phyloP scores from a whole-genome alignment of 2,797 vertebrate genomes.

The Crossoptilon crossoptilon region DNA sequence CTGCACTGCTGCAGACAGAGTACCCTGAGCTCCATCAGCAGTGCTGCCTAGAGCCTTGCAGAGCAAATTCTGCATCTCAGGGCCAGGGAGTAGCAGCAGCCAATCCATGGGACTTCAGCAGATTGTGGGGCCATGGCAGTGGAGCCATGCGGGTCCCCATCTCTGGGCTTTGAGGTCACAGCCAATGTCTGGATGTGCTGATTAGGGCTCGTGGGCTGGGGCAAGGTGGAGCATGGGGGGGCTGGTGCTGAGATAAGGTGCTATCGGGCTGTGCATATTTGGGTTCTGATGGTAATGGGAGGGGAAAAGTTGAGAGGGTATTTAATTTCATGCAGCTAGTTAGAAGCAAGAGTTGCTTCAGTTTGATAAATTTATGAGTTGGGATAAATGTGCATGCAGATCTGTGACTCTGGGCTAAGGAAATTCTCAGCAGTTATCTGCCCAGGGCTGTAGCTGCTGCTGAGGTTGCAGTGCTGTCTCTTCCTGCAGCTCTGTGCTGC shows the following conservation, averaged over 20 bases:
- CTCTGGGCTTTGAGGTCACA: not conserved
- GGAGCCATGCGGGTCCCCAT: not conserved
- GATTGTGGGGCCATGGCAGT: not conserved
- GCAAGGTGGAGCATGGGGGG: not conserved
- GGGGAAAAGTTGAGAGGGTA: rapidly evolving
- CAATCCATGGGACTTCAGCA: not conserved
- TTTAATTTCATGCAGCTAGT: not conserved
- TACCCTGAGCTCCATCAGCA: too few relatives aligned
- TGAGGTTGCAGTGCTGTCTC: slow-evolving; percentile 15
- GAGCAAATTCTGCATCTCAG: not conserved
- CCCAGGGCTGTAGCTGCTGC: not conserved
- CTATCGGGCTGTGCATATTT: slow-evolving; percentile 8
- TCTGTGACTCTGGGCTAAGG: not conserved
- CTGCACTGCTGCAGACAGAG: not conserved
- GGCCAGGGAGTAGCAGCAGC: not conserved
- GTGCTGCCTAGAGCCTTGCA: not conserved
- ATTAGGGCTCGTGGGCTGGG: not conserved
- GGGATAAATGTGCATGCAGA: not conserved
- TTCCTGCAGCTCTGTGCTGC: rapidly evolving
- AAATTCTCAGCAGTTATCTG: slow-evolving; percentile 14
- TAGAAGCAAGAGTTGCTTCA: not conserved
- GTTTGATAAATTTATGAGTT: not conserved
- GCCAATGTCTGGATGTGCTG: not conserved
- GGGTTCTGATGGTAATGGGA: rapidly evolving
- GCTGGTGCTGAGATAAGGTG: slow-evolving; percentile 33